Conservation (phyloP, 2,113 vertebrate species). For the Telmatochromis sp. region DNA sequence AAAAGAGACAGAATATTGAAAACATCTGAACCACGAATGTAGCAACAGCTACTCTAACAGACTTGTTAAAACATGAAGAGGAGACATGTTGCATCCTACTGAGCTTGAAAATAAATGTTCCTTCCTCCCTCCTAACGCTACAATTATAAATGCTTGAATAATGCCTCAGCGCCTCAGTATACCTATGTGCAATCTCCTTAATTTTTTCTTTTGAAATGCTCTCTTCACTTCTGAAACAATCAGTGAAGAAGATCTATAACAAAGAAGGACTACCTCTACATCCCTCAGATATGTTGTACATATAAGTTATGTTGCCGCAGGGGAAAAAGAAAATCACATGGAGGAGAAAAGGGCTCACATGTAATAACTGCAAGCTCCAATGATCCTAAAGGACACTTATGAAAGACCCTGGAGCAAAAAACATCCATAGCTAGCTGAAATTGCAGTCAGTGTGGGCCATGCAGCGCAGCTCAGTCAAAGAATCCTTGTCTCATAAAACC, state of each 20-base stretch:
- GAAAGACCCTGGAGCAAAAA: constrained; percentile 22
- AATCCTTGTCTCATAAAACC: constrained; percentile 58
- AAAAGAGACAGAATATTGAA: background rate
- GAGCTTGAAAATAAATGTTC: constrained; percentile 15
- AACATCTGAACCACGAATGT: constrained; percentile 30
- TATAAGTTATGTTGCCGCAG: background rate
- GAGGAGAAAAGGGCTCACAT: background rate
- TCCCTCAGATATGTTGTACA: background rate
- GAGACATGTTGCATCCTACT: constrained; percentile 26
- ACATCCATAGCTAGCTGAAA: constrained; percentile 12
- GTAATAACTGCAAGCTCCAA: background rate
- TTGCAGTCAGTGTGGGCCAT: constrained; percentile 40
- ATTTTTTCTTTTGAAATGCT: background rate
- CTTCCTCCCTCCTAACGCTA: constrained; percentile 4
- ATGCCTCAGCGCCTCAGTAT: constrained; percentile 3
- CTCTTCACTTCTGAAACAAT: background rate
- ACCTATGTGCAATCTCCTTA: background rate
- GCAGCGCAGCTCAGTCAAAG: constrained; percentile 45
- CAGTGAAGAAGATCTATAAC: background rate
- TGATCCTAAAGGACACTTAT: background rate
- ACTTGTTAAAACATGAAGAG: constrained; percentile 66
- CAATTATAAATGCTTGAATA: constrained; percentile 30
- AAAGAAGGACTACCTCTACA: background rate
- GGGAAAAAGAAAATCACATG: background rate
- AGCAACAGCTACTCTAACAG: constrained; percentile 9